These are phyloP conservation scores for Actenoides lindsayi DNA, from an alignment of 2,113 vertebrate species.

Conservation along the genomic window DNA sequence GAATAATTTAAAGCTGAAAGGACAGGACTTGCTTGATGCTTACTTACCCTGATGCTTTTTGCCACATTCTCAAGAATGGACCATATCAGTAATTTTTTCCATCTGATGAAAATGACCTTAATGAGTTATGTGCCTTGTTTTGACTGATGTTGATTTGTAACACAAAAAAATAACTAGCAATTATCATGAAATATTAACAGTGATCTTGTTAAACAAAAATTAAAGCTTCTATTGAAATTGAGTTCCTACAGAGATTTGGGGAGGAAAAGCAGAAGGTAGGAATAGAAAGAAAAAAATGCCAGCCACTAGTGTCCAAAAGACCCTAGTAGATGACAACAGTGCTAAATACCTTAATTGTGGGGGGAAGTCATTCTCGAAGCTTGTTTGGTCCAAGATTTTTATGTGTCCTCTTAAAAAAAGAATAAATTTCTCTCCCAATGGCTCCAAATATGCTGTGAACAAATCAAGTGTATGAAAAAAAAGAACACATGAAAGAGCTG, in stretches of 20 bases:
- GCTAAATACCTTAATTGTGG: not conserved
- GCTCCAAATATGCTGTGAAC: not conserved
- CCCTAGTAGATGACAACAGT: not conserved
- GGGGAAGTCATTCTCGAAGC: fast-evolving
- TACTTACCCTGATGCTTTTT: not conserved
- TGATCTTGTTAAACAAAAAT: not conserved
- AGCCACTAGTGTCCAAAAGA: not conserved
- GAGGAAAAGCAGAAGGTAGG: not conserved
- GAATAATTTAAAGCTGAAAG: not conserved
- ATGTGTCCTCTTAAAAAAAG: not conserved
- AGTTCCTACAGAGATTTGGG: not conserved
- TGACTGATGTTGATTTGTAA: not conserved
- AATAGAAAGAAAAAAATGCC: not conserved
- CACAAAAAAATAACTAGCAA: not conserved
- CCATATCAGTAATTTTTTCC: not conserved
- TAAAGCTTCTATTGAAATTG: not conserved
- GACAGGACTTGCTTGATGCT: not conserved
- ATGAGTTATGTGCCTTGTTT: not conserved
- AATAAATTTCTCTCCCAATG: not conserved
- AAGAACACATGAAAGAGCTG: no score
- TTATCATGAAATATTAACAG: not conserved
- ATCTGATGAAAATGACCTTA: not conserved
- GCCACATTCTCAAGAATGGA: not conserved
- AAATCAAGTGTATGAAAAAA: not conserved
- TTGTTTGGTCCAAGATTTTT: not conserved